Base-by-base conservation (phyloP, 2,797 vertebrate species). In the Setipinna tenuifilis region DNA sequence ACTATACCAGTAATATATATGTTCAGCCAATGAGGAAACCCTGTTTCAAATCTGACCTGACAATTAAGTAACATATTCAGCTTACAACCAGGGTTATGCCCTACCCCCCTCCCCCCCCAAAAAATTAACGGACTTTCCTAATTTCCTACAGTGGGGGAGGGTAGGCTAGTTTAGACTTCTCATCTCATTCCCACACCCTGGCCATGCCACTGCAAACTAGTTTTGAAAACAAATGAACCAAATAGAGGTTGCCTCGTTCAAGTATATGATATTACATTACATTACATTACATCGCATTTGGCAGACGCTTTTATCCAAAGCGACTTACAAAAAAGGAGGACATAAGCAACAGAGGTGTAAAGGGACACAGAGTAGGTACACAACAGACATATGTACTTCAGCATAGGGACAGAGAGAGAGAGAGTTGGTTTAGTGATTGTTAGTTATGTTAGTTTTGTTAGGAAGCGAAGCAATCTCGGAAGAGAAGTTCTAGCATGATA, bases 201-300 rank as follows among this genome's bases (percentile, higher is more conserved):
- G 7, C 71, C 44, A 41, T 44, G 71, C 41, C 71, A 35, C 71
- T 78, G 35, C 71, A 78, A 78, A 78, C 44, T 78, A 78, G 71
- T 41, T 17, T 44, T 44, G 71, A 78, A 44, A 41, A 78, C 71
- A 78, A 78, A 78, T 78, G 71, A 78, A 78, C 71, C 71, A 14
- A 54, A 44, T 78, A 78, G 71, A 44, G 71, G 71, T 78, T 11
- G 7, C 44, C 17, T 44, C 71, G 17, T 78, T 44, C 71, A 78
- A 78, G 25, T 5, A 41, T 41, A 5, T 41, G 35, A 41, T 5
- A 41, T 41, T 5, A n/a, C n/a, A n/a, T n/a, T n/a, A n/a, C n/a
- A n/a, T n/a, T n/a, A n/a, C n/a, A n/a, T n/a, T n/a, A n/a, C n/a
- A n/a, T n/a, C n/a, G n/a, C n/a, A n/a, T n/a, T n/a, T n/a, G n/a